Evolutionary conservation across 2,113 vertebrate genomes (phyloP), one percentile per base, ranked within the genome.

Genomic region (Seriola quinqueradiata): DNA sequence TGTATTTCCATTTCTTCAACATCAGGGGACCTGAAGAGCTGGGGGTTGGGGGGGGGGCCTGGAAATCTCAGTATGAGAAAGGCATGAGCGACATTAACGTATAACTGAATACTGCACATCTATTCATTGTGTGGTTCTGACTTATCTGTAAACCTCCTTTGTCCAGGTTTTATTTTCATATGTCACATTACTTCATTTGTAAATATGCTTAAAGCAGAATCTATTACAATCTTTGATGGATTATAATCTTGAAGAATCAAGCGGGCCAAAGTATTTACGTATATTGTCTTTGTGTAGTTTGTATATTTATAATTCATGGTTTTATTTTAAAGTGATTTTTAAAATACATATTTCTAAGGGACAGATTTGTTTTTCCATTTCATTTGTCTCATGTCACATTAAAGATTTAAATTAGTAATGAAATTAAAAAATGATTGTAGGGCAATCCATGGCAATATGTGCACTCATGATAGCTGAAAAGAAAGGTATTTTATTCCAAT

Each of bases 1-100:
- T 57, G 59, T 67, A 94, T 93, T 92, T 94, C 87, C 84, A 91
- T 92, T 93, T 90, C 72, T 23, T 79, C 70, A 76, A 80, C 66
- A 83, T 90, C 83, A 72, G 76, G 89, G 87, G 81, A 87, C 68
- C 60, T 77, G 34, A 68, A 64, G 68, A 75, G 76, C 66, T 36
- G 70, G 66, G 55, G 57, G 61, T 55, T 65, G 74, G 70, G 65
- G 66, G 70, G 55, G 57, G 67, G 79, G 79, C 77, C 57, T 13
- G 66, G 78, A 84, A 87, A 44, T 14, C 34, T 81, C 38, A 36
- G 76, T 72, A 52, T 77, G 74, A 86, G 81, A 79, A 75, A 68
- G 42, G 81, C 72, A 83, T 69, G 63, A 73, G 85, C 8, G 28
- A 68, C 80, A 68, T 83, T 76, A 72, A 70, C 58, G 63, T 57